Percentiles rank a stretch among this genome's conserved stretches.
Evolutionary conservation across 2,113 vertebrate genomes (phyloP).

Genomic region (Syrrhaptes paradoxus): DNA sequence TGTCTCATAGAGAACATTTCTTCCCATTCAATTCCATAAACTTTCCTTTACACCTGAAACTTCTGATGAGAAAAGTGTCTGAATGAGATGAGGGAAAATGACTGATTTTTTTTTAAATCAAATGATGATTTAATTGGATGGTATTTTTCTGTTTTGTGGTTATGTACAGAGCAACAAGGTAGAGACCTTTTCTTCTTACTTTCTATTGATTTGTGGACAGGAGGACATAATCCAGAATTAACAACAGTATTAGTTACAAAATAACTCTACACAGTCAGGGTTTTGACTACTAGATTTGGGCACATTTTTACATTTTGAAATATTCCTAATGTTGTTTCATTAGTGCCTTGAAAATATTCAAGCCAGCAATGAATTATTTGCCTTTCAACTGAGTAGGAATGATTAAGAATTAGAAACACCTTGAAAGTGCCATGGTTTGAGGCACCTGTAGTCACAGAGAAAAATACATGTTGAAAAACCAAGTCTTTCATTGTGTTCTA

Average conservation of each 20-base stretch:
- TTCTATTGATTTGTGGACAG: not conserved
- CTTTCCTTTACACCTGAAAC: not conserved
- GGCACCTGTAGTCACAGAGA: not conserved
- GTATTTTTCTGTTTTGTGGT: not conserved
- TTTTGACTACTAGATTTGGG: not conserved
- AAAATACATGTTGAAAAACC: not conserved
- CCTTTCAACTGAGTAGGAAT: not conserved
- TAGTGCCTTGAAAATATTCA: constrained; percentile 16
- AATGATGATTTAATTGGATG: not conserved
- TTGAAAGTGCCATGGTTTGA: not conserved
- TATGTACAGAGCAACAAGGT: not conserved
- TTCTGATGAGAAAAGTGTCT: not conserved
- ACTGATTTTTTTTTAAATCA: not conserved
- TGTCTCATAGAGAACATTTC: not conserved
- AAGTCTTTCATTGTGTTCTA: not conserved
- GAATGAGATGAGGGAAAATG: not conserved
- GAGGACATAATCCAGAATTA: not conserved
- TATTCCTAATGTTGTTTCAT: not conserved
- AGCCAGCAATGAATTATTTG: not conserved
- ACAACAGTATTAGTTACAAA: not conserved
- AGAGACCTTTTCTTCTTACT: not conserved
- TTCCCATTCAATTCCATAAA: not conserved
- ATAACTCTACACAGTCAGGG: not conserved
- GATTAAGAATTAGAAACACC: not conserved
- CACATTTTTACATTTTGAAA: not conserved